These are phyloP conservation scores for Melinaea marsaeus DNA, from an alignment of 2,888 invertebrate genomes.

Conservation along the genomic window DNA sequence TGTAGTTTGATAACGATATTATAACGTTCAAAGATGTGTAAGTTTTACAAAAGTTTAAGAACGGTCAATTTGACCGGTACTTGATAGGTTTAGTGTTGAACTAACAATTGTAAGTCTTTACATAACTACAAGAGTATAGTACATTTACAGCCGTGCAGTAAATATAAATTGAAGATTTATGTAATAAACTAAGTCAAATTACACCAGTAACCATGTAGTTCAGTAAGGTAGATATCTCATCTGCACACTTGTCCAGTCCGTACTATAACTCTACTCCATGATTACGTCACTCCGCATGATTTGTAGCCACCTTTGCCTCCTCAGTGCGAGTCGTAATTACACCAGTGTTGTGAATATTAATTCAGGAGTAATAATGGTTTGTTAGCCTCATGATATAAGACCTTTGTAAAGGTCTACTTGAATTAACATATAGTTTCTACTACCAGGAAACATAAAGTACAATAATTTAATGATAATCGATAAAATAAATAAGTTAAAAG, in stretches of 20 bases:
- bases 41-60: too few species aligned
- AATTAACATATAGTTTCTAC: not conserved
- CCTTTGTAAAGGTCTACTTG: not conserved
- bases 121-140: too few species aligned
- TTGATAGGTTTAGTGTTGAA: too few species aligned
- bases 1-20: too few species aligned
- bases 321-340: constrained; percentile 8
- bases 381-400: constrained; percentile 2
- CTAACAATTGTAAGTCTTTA: too few species aligned
- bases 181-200: not conserved
- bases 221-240: constrained; percentile 5
- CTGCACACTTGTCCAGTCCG: constrained; percentile 7
- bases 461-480: too few species aligned
- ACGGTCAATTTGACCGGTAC: too few species aligned
- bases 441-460: not conserved
- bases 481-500: too few species aligned
- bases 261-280: constrained; percentile 23
- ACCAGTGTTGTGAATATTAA: constrained; percentile 8
- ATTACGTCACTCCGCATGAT: constrained; percentile 32
- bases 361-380: constrained; percentile 3
- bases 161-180: too few species aligned
- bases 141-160: too few species aligned
- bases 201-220: not conserved
- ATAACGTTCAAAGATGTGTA: too few species aligned
- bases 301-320: constrained; percentile 27